Percentiles rank a stretch among this genome's conserved stretches.
Evolutionary conservation across 1,140 invertebrate species (phyloP).

Genomic region (Zophobas atratus): DNA sequence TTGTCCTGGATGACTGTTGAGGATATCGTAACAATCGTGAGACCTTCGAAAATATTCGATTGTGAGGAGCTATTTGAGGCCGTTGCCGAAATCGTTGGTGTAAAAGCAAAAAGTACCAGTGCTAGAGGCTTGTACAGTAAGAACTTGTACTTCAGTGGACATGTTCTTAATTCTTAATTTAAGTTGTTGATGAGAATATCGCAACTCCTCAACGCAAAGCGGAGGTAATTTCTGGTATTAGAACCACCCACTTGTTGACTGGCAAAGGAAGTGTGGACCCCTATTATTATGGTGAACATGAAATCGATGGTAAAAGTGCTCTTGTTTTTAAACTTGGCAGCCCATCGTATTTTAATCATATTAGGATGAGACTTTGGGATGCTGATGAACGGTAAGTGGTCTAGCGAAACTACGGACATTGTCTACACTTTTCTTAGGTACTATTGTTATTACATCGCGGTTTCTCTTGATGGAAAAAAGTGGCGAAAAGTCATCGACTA

Average conservation of each 20-base stretch:
- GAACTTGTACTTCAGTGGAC: not conserved
- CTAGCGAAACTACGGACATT: not conserved
- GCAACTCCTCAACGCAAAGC: not conserved
- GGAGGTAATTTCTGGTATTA: not conserved
- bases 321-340: not conserved
- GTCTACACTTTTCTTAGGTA: not conserved
- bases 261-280: not conserved
- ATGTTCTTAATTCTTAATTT: not conserved
- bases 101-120: conserved; percentile 4
- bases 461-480: not conserved
- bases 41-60: not conserved
- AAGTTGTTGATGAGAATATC: not conserved
- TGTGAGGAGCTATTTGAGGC: not conserved
- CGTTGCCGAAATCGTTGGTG: not conserved
- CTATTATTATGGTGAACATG: not conserved
- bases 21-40: not conserved
- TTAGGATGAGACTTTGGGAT: not conserved
- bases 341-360: not conserved
- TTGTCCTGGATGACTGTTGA: not conserved
- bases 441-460: conserved; percentile 23
- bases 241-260: not conserved
- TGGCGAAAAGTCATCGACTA: conserved; percentile 13
- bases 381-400: not conserved
- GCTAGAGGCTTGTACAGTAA: not conserved
- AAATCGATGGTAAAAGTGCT: not conserved